Conservation (phyloP, 2,888 invertebrate species). For the Platycheirus rosarum region DNA sequence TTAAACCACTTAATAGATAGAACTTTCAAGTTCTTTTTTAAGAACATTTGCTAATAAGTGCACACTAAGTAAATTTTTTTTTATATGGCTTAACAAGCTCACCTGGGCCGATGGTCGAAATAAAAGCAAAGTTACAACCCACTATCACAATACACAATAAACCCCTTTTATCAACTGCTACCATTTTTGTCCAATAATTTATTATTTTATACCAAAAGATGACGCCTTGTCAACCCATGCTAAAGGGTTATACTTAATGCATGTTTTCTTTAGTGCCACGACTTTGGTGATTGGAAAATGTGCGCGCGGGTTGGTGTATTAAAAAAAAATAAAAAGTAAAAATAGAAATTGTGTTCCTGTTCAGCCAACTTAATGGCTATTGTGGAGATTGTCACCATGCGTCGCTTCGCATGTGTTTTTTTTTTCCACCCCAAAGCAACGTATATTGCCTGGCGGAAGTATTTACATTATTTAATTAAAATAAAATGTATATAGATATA, state of each 20-base stretch:
- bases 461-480: too few relatives aligned
- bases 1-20: constrained; percentile 5
- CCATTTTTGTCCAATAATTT: too few relatives aligned
- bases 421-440: constrained; percentile 10
- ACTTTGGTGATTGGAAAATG: constrained; percentile 12
- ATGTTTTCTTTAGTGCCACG: constrained; percentile 3
- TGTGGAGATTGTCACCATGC: constrained; percentile 12
- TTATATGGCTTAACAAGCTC: too few relatives aligned
- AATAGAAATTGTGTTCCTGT: constrained; percentile 49
- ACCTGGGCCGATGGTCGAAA: constrained; percentile 47
- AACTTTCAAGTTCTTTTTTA: background rate
- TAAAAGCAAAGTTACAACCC: constrained; percentile 58
- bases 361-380: constrained; percentile 42
- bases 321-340: constrained; percentile 41
- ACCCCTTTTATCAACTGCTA: too few relatives aligned
- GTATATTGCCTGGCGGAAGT: constrained; percentile 1
- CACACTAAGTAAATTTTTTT: too few relatives aligned
- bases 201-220: constrained; percentile 64
- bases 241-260: constrained; percentile 44
- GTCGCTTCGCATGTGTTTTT: constrained; percentile 1
- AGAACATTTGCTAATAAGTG: too few relatives aligned
- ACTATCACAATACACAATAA: constrained; percentile 59
- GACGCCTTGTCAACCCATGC: constrained; percentile 59
- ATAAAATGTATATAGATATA: too few relatives aligned
- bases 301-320: constrained; percentile 36